phyloP scores from a whole-genome alignment of 2,797 vertebrate species.

The Oreortyx pictus region DNA sequence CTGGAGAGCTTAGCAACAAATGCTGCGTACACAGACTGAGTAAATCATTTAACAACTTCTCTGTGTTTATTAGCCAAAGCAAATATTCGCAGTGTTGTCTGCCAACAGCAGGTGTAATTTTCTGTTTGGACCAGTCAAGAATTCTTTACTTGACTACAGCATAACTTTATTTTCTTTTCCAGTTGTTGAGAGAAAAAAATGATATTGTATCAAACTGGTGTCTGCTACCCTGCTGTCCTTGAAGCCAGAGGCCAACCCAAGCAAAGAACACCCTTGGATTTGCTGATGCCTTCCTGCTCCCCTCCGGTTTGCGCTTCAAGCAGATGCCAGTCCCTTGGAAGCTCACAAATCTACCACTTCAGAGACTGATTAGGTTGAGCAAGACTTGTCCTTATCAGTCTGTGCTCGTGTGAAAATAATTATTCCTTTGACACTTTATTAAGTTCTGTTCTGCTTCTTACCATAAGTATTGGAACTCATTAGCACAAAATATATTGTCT shows the following conservation, averaged over 20 bases:
- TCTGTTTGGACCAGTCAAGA: neutral
- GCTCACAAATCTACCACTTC: neutral
- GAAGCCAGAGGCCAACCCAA: neutral
- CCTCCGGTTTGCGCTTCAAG: neutral
- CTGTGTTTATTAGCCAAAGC: conserved; percentile 9
- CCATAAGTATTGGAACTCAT: neutral
- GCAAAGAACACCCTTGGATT: neutral
- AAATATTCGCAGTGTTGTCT: conserved; percentile 9
- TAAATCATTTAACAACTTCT: conserved; percentile 52
- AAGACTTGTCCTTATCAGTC: conserved; percentile 17
- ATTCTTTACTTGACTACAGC: neutral
- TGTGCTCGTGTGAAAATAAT: conserved; percentile 43
- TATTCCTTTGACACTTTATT: conserved; percentile 24
- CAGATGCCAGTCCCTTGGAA: neutral
- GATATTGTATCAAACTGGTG: neutral
- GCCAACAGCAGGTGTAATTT: conserved; percentile 13
- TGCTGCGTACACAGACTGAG: neutral
- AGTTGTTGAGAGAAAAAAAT: neutral
- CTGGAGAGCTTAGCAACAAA: conserved; percentile 16
- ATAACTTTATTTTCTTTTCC: conserved; percentile 1
- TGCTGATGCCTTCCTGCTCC: neutral
- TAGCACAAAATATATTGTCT: neutral
- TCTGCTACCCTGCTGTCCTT: neutral
- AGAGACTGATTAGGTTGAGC: conserved; percentile 14
- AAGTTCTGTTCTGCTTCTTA: neutral